These are phyloP conservation scores for Nymphalis io DNA, from an alignment of 1,140 invertebrate genomes.

Conservation along the genomic window DNA sequence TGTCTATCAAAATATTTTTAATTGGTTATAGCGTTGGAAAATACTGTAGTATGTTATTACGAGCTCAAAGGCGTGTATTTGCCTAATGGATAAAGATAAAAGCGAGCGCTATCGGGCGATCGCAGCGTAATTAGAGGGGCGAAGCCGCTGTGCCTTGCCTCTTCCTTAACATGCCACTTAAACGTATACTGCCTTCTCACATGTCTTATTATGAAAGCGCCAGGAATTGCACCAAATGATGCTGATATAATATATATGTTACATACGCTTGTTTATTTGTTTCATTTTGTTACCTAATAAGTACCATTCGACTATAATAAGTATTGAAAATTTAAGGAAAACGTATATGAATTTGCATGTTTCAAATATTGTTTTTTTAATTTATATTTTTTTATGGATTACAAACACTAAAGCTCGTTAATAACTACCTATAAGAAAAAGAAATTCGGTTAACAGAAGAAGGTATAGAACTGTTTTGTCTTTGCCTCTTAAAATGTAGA, in stretches of 20 bases:
- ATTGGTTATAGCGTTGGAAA: slow-evolving; percentile 73
- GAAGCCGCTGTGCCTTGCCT: slow-evolving; percentile 43
- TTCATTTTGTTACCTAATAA: no score
- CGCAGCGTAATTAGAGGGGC: slow-evolving; percentile 71
- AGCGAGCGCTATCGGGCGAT: slow-evolving; percentile 71
- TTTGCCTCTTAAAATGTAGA: no score
- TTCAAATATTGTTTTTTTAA: no score
- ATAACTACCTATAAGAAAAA: no score
- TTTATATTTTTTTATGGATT: no score
- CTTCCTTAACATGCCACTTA: slow-evolving; percentile 73
- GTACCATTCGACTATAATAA: no score
- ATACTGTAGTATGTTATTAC: slow-evolving; percentile 74
- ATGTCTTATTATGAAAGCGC: slow-evolving; percentile 59
- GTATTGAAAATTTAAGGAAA: no score
- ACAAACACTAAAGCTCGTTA: no score
- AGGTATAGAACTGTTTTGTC: no score
- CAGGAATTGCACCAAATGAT: slow-evolving; percentile 40
- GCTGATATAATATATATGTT: neutral
- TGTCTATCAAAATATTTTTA: slow-evolving; percentile 80
- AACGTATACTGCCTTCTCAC: slow-evolving; percentile 63
- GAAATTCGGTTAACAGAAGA: no score
- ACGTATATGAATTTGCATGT: no score
- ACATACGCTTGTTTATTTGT: neutral
- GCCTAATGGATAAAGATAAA: slow-evolving; percentile 79
- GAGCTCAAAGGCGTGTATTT: slow-evolving; percentile 75